Conservation (phyloP, 2,113 vertebrate species). For the Pluvialis apricaria region DNA sequence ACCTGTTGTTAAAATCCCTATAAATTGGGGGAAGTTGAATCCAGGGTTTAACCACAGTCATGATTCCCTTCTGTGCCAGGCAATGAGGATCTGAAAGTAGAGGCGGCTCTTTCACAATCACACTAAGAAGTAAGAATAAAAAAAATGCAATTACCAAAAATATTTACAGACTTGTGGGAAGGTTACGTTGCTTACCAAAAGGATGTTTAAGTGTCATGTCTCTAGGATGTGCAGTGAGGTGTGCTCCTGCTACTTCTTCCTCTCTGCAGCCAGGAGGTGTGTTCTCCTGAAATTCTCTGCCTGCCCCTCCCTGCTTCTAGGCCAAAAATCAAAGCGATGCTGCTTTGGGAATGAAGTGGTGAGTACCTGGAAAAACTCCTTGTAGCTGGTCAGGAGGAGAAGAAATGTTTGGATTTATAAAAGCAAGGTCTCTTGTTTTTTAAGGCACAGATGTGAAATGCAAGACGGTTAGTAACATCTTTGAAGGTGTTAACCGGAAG, state of each 20-base stretch:
- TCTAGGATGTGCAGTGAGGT: background rate
- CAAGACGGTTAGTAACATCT: background rate
- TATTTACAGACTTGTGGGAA: background rate
- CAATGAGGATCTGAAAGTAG: background rate
- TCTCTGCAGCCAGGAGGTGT: background rate
- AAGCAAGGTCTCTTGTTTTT: background rate
- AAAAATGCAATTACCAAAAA: background rate
- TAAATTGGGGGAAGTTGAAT: background rate
- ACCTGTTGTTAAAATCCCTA: background rate
- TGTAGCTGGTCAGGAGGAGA: background rate
- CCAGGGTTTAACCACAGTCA: background rate
- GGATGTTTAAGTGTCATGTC: accelerated
- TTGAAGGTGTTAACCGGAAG: background rate
- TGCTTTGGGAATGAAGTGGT: background rate
- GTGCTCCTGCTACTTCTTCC: background rate
- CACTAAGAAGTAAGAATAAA: background rate
- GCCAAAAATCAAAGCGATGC: background rate
- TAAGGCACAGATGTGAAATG: background rate
- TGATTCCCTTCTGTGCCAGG: background rate
- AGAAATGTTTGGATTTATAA: background rate
- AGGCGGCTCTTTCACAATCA: background rate
- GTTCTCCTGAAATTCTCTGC: background rate
- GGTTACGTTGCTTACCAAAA: background rate
- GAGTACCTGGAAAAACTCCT: background rate
- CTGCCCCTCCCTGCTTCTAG: background rate